Conservation (phyloP, 2,797 vertebrate species). For the Podargus strigoides region DNA sequence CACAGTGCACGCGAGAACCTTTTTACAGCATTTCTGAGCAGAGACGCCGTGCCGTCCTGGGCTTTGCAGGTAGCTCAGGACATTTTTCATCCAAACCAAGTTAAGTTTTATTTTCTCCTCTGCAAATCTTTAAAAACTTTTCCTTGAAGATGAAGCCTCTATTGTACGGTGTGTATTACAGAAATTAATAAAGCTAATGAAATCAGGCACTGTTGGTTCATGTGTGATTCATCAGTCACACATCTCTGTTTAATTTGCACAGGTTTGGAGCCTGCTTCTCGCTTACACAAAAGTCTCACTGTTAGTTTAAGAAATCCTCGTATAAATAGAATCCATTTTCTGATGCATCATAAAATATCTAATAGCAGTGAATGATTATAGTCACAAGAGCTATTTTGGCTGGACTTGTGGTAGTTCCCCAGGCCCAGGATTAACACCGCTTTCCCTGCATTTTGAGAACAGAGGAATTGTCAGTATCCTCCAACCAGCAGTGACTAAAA, state of each 20-base stretch:
- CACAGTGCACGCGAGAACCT: background rate
- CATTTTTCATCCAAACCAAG: background rate
- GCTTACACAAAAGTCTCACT: background rate
- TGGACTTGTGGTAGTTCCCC: background rate
- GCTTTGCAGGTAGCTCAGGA: background rate
- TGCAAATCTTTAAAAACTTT: background rate
- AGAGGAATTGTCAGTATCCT: conserved; percentile 14
- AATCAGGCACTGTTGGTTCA: conserved; percentile 25
- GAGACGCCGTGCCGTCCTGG: fast-evolving
- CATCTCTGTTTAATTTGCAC: background rate
- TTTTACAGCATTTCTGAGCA: background rate
- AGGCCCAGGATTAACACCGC: conserved; percentile 15
- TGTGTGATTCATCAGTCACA: conserved; percentile 51
- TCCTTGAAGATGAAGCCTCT: background rate
- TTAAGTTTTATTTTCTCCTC: background rate
- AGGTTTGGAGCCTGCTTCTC: conserved; percentile 28
- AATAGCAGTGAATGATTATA: conserved; percentile 15
- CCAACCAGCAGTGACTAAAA: conserved; percentile 39
- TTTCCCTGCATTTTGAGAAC: conserved; percentile 8
- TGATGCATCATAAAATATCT: conserved; percentile 53
- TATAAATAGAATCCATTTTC: conserved; percentile 28
- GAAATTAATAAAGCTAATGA: conserved; percentile 36
- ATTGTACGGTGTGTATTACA: background rate
- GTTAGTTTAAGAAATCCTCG: conserved; percentile 14
- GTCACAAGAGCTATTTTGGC: conserved; percentile 10